These are phyloP conservation scores for Gerris buenoi DNA, from an alignment of 1,140 invertebrate species.

Conservation along the genomic window DNA sequence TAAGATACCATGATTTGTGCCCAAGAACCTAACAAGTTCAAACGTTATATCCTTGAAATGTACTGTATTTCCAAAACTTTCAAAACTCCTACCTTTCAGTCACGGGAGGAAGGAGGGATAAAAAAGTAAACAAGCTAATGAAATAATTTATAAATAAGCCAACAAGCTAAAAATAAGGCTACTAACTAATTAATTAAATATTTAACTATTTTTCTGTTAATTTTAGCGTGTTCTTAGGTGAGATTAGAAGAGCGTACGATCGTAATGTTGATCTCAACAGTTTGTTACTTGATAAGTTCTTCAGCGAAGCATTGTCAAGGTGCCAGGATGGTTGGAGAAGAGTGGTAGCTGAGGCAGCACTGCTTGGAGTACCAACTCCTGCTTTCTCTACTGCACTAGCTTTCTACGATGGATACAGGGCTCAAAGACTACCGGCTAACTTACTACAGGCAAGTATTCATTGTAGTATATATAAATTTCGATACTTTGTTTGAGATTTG, in stretches of 20 bases:
- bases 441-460: slow-evolving; percentile 56
- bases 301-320: slow-evolving; percentile 63
- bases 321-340: slow-evolving; percentile 59
- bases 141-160: too few relatives aligned
- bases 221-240: slow-evolving; percentile 77
- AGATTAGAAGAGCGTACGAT: slow-evolving; percentile 92
- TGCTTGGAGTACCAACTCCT: slow-evolving; percentile 78
- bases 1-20: too few relatives aligned
- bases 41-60: too few relatives aligned
- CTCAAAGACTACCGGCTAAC: slow-evolving; percentile 70
- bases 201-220: slow-evolving; percentile 6
- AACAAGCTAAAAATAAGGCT: too few relatives aligned
- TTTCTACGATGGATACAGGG: slow-evolving; percentile 93
- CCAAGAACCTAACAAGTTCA: too few relatives aligned
- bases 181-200: too few relatives aligned
- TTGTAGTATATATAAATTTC: too few relatives aligned
- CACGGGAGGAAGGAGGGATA: too few relatives aligned
- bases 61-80: too few relatives aligned
- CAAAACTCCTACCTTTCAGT: too few relatives aligned
- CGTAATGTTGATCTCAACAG: slow-evolving; percentile 79
- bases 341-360: slow-evolving; percentile 34
- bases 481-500: too few relatives aligned
- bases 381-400: slow-evolving; percentile 82
- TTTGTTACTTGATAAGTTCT: slow-evolving; percentile 90
- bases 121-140: too few relatives aligned